A percentile compares a stretch with the other conserved stretches of the same genome.
phyloP scores from a whole-genome alignment of 2,888 invertebrate genomes.

The Lepidochrysops patricia region DNA sequence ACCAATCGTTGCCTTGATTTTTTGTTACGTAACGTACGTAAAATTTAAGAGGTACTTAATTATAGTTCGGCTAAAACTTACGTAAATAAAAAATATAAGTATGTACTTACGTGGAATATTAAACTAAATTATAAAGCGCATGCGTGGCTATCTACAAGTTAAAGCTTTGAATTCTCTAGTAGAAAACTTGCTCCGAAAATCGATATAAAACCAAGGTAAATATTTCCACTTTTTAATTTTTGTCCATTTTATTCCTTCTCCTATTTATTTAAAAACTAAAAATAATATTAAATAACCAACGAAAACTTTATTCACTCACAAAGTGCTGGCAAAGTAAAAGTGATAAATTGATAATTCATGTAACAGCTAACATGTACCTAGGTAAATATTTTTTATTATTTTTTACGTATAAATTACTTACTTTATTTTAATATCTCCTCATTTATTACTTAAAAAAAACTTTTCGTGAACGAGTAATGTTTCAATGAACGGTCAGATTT shows the following conservation, averaged over 20 bases:
- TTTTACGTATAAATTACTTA: not conserved
- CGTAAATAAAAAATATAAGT: no score
- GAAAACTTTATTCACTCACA: not conserved
- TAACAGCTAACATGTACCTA: no score
- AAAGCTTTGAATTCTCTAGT: not conserved
- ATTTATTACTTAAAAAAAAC: not conserved
- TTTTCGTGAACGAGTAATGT: not conserved
- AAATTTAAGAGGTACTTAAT: no score
- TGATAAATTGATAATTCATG: not conserved
- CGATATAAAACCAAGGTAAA: not conserved
- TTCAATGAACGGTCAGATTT: constrained; percentile 19
- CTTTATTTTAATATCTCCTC: not conserved
- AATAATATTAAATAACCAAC: not conserved
- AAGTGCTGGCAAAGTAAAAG: not conserved
- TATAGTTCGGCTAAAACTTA: no score
- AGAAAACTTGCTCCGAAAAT: not conserved
- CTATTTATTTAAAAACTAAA: not conserved
- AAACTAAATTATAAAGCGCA: constrained; percentile 28
- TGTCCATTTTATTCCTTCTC: not conserved
- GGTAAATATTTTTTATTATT: constrained; percentile 1
- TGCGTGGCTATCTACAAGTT: constrained; percentile 22
- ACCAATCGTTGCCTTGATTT: no score
- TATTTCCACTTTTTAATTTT: not conserved
- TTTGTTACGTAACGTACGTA: no score
- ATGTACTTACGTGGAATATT: no score